Percentiles rank a stretch among this genome's conserved stretches.
Evolutionary conservation across 2,797 vertebrate genomes (phyloP).

Genomic region (Sitta carolinensis): DNA sequence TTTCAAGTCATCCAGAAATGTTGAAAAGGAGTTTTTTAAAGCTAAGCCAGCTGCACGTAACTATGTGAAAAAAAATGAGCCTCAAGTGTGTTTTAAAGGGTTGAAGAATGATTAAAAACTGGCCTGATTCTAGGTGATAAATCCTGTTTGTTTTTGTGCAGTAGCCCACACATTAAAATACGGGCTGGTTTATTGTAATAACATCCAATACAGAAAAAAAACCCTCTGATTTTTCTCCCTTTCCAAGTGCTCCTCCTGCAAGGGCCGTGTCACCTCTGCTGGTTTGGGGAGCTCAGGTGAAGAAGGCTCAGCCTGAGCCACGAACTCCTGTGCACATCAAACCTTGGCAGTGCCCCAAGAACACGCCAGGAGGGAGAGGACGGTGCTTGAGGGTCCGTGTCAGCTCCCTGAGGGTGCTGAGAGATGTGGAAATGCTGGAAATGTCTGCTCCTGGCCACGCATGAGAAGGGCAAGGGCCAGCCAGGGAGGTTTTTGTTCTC

Average conservation of each 20-base stretch:
- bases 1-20: not conserved
- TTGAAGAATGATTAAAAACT: not conserved
- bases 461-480: not conserved
- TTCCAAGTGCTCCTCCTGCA: not conserved
- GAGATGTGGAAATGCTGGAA: not conserved
- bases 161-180: not conserved
- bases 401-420: not conserved
- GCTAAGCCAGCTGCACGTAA: not conserved
- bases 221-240: not conserved
- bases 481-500: not conserved
- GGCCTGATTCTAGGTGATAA: not conserved
- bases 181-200: not conserved
- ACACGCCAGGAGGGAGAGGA: not conserved
- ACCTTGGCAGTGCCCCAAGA: not conserved
- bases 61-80: not conserved
- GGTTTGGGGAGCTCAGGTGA: not conserved
- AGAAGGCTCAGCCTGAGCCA: accelerated
- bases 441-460: accelerated
- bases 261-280: not conserved
- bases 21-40: not conserved
- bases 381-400: accelerated
- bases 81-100: not conserved
- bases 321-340: not conserved
- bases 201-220: not conserved
- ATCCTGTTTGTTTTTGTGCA: not conserved